Base-by-base conservation (phyloP, 2,113 vertebrate genomes). In the Mohoua ochrocephala region DNA sequence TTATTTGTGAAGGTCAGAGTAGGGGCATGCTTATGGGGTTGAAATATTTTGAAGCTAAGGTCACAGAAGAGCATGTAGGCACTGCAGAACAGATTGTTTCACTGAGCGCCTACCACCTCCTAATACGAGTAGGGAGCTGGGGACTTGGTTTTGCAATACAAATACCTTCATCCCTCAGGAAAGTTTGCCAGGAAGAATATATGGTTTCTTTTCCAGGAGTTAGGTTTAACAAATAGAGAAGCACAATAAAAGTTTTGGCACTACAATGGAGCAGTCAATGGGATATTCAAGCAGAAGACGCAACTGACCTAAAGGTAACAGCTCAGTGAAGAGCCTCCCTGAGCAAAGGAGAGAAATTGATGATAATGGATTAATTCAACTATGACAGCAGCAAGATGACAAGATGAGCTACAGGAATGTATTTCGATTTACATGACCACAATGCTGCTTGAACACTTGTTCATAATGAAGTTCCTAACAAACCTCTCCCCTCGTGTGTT, bases 401-500 rank as follows among this genome's bases (percentile, higher is more conserved):
- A 70, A 42, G 8, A 23, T 4, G 13, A 4, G 11, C 52, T 45
- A 54, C 0, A 93, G 20, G 11, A 87, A 54, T 44, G 27, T 16
- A 76, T 53, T 80, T 61, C 50, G 69, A 81, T 49, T 69, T 52
- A 61, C 16, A 49, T 1, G 7, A 87, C 50, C 3, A 64, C 28
- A 83, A 78, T 85, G 44, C 6, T 65, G 45, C 14, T 22, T 4
- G 5, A 85, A 88, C 37, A 14, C 7, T 60, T 57, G 53, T 6
- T 83, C 0, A 0, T 11, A 63, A 77, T 0, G 1, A 71, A 68
- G 18, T 11, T 70, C 4, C 0, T 41, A 61, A 76, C 19, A 80
- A 61, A 75, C 2, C 13, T 65, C 7, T 52, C 77, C 11, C n/a
- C 26, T 54, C 0, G 0, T 22, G n/a, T 2, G 2, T 41, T 79